Conservation (phyloP, 2,888 invertebrate species). For the Bruchidius siliquastri region DNA sequence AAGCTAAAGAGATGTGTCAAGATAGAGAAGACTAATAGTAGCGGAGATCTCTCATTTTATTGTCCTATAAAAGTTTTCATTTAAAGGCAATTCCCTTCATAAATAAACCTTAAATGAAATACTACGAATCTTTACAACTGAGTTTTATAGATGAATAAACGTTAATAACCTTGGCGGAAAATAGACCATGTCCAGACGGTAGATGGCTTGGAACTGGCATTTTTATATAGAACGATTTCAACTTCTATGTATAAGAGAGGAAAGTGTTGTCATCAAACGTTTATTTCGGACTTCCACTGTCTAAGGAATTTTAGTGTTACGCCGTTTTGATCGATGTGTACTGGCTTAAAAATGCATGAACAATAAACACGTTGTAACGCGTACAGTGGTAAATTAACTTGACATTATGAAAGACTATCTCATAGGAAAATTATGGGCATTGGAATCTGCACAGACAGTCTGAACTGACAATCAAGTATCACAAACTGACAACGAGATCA, state of each 20-base stretch:
- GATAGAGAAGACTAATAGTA: conserved; percentile 31
- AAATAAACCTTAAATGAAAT: conserved; percentile 12
- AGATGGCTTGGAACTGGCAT: not conserved
- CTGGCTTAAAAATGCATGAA: too few relatives aligned
- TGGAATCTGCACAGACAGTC: too few relatives aligned
- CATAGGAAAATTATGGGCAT: too few relatives aligned
- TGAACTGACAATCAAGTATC: too few relatives aligned
- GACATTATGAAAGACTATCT: too few relatives aligned
- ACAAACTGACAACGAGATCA: too few relatives aligned
- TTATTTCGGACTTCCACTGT: too few relatives aligned
- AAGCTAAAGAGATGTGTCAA: conserved; percentile 31
- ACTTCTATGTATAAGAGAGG: not conserved
- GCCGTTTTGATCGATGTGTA: too few relatives aligned
- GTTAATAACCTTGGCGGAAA: not conserved
- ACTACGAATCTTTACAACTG: conserved; percentile 1
- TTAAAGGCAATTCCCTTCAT: conserved; percentile 18
- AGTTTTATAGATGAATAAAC: not conserved
- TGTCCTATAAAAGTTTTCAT: conserved; percentile 23
- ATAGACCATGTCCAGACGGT: not conserved
- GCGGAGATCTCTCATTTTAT: conserved; percentile 27
- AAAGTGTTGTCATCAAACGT: too few relatives aligned
- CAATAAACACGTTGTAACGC: too few relatives aligned
- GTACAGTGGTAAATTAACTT: too few relatives aligned
- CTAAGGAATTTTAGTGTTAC: too few relatives aligned
- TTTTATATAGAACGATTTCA: not conserved